phyloP scores from a whole-genome alignment of 2,797 vertebrate genomes.

The Spea hammondii region DNA sequence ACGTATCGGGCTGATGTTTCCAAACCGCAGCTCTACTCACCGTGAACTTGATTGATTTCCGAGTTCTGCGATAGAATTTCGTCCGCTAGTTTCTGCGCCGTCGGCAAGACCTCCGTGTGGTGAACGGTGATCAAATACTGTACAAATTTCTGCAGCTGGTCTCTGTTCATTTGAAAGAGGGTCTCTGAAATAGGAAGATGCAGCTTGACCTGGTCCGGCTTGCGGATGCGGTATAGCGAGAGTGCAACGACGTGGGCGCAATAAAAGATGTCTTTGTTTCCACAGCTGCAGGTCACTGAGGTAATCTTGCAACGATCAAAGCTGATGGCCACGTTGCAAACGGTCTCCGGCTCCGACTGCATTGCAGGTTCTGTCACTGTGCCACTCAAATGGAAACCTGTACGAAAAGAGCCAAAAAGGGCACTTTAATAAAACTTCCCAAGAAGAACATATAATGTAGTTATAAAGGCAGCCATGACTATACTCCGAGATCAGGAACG shows the following conservation, averaged over 20 bases:
- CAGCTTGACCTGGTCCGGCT: slow-evolving; percentile 96
- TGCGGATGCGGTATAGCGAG: slow-evolving; percentile 94
- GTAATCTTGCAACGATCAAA: slow-evolving; percentile 99
- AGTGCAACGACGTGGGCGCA: slow-evolving; percentile 97
- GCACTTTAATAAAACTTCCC: not conserved
- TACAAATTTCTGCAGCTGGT: slow-evolving; percentile 98
- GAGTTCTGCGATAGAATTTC: slow-evolving; percentile 98
- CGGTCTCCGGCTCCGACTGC: slow-evolving; percentile 86
- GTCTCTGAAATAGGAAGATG: slow-evolving; percentile 99
- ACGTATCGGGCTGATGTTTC: not conserved
- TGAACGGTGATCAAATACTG: slow-evolving; percentile 99
- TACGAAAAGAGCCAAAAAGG: not conserved
- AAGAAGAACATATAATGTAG: not conserved
- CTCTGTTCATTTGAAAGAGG: slow-evolving; percentile 98
- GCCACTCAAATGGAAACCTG: slow-evolving; percentile 96
- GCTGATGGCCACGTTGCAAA: slow-evolving; percentile 97
- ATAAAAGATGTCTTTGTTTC: slow-evolving; percentile 99
- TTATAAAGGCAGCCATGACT: too few relatives aligned
- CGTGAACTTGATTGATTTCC: slow-evolving; percentile 98
- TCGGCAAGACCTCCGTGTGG: slow-evolving; percentile 97
- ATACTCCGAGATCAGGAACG: too few relatives aligned
- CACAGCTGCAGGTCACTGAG: slow-evolving; percentile 95
- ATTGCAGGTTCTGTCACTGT: slow-evolving; percentile 94
- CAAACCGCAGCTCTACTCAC: slow-evolving; percentile 70
- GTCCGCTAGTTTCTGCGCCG: slow-evolving; percentile 94